phyloP scores from a whole-genome alignment of 1,140 invertebrate species.

The Eueides isabella region DNA sequence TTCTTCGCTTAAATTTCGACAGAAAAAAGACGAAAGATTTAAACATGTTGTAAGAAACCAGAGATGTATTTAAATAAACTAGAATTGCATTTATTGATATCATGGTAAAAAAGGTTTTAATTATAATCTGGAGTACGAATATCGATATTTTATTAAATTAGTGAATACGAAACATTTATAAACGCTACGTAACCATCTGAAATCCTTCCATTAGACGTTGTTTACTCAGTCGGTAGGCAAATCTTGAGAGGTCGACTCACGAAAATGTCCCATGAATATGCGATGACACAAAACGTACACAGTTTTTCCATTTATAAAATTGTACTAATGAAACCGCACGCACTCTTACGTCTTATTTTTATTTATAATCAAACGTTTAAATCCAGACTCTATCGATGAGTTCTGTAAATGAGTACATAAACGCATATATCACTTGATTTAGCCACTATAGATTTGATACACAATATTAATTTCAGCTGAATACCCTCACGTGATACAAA shows the following conservation, averaged over 20 bases:
- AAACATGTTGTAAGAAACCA: no score
- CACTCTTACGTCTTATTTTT: constrained; percentile 56
- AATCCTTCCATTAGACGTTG: constrained; percentile 46
- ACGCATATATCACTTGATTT: no score
- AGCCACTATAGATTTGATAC: no score
- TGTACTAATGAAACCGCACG: constrained; percentile 76
- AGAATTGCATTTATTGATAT: no score
- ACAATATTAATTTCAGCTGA: no score
- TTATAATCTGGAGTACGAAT: background rate
- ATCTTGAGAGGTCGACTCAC: constrained; percentile 72
- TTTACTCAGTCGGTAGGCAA: constrained; percentile 54
- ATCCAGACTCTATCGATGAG: no score
- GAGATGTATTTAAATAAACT: no score
- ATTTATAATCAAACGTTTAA: constrained; percentile 57
- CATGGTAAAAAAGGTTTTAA: background rate
- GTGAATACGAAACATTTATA: constrained; percentile 46
- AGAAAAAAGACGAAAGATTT: no score
- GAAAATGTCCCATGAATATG: constrained; percentile 81
- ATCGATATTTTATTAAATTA: constrained; percentile 21
- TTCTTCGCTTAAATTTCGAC: no score
- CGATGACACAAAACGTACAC: constrained; percentile 80
- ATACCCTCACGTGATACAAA: no score
- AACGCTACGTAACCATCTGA: constrained; percentile 45
- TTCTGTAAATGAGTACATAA: no score
- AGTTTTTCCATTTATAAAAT: constrained; percentile 78